Percentiles rank a stretch among this genome's conserved stretches.
Evolutionary conservation across 2,888 invertebrate genomes (phyloP).

Genomic region (Ceraclea dissimilis): DNA sequence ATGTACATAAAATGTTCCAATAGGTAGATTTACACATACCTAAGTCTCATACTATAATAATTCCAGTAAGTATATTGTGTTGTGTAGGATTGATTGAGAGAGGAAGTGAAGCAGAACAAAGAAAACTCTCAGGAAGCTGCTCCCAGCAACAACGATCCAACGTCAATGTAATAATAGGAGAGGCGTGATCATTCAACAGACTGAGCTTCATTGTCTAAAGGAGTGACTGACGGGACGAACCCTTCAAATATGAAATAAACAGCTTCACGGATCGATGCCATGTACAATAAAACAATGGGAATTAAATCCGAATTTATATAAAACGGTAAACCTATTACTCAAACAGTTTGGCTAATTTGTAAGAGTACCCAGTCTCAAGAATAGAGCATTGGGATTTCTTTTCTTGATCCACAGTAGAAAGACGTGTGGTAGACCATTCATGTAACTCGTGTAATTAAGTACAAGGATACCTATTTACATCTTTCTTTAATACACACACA

Average conservation of each 20-base stretch:
- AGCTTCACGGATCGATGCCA: neutral
- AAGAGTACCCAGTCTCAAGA: no score
- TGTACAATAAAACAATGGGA: neutral
- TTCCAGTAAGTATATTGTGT: no score
- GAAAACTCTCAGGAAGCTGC: neutral
- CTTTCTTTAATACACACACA: no score
- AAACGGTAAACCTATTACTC: no score
- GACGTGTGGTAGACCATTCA: no score
- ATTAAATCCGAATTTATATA: no score
- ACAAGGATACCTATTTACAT: no score
- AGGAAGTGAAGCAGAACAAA: conserved; percentile 2
- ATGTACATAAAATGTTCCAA: neutral
- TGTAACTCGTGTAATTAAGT: no score
- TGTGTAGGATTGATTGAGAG: neutral
- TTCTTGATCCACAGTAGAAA: no score
- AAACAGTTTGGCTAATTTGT: no score
- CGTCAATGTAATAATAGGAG: neutral
- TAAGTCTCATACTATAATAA: no score
- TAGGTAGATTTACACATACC: neutral
- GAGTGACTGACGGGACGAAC: conserved; percentile 1
- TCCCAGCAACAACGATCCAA: neutral
- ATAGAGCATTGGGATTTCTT: no score
- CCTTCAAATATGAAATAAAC: neutral
- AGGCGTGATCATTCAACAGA: neutral
- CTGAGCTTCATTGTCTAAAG: neutral